Evolutionary conservation across 2,888 invertebrate species (phyloP).

Genomic region (Globia sparganii): DNA sequence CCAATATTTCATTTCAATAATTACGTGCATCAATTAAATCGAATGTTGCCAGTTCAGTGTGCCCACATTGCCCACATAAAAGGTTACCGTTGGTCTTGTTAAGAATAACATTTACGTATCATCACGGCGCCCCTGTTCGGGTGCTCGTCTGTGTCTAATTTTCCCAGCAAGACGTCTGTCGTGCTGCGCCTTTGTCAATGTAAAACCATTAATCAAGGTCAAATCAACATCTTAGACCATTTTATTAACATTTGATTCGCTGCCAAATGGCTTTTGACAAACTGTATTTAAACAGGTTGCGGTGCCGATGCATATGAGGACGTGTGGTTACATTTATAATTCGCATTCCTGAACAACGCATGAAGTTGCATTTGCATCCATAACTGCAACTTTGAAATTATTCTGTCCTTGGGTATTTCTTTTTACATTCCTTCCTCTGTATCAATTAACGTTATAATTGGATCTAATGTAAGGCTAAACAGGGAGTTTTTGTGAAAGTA

Average conservation of each 20-base stretch:
- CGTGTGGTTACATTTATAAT: slow-evolving; percentile 53
- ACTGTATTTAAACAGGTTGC: slow-evolving; percentile 42
- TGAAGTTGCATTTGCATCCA: slow-evolving; percentile 51
- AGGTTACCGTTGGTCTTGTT: slow-evolving; percentile 65
- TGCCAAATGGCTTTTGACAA: slow-evolving; percentile 63
- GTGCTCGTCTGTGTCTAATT: slow-evolving; percentile 79
- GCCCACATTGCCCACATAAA: slow-evolving; percentile 39
- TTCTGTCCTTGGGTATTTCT: slow-evolving; percentile 11
- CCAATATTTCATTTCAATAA: slow-evolving; percentile 27
- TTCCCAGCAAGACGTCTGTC: slow-evolving; percentile 82
- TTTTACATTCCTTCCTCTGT: slow-evolving; percentile 16
- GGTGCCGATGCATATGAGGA: slow-evolving; percentile 29
- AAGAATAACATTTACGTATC: slow-evolving; percentile 74
- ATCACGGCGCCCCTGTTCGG: slow-evolving; percentile 71
- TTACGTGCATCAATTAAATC: slow-evolving; percentile 35
- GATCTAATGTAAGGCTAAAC: slow-evolving; percentile 25
- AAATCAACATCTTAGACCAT: slow-evolving; percentile 77
- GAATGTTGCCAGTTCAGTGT: slow-evolving; percentile 28
- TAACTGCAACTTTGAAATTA: slow-evolving; percentile 47
- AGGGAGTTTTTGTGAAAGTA: slow-evolving; percentile 1
- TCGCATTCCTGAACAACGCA: slow-evolving; percentile 48
- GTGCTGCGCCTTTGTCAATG: slow-evolving; percentile 85
- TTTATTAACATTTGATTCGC: slow-evolving; percentile 80
- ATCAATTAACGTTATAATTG: slow-evolving; percentile 21
- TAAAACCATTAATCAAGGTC: slow-evolving; percentile 85